phyloP scores from a whole-genome alignment of 2,888 invertebrate species.

The Drosophila aldrichi region DNA sequence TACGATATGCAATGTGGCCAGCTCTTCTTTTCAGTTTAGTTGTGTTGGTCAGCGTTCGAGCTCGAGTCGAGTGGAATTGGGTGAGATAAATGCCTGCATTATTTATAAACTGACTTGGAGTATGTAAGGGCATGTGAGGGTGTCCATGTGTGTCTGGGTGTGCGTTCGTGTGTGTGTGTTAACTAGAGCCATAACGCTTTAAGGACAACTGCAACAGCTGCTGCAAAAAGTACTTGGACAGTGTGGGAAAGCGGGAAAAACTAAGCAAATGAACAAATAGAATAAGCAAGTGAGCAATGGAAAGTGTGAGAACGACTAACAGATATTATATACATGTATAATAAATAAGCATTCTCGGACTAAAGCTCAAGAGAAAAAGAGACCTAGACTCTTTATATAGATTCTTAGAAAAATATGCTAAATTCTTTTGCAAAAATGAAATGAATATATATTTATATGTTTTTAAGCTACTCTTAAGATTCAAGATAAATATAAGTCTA shows the following conservation, averaged over 20 bases:
- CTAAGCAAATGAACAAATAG: slow-evolving; percentile 39
- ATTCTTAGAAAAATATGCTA: too few relatives aligned
- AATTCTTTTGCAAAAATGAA: too few relatives aligned
- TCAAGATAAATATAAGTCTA: too few relatives aligned
- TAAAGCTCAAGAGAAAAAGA: background rate
- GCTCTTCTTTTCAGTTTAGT: background rate
- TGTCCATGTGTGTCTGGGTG: slow-evolving; percentile 3
- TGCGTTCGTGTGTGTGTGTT: slow-evolving; percentile 25
- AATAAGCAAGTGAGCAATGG: slow-evolving; percentile 22
- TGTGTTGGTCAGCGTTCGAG: slow-evolving; percentile 34
- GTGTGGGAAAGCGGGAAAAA: slow-evolving; percentile 8
- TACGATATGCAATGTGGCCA: background rate
- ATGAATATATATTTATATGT: too few relatives aligned
- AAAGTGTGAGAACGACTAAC: background rate
- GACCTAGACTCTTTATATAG: too few relatives aligned
- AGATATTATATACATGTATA: slow-evolving; percentile 6
- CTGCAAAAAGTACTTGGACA: slow-evolving; percentile 24
- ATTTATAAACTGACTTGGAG: slow-evolving; percentile 57
- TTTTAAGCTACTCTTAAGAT: too few relatives aligned
- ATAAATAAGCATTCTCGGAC: background rate
- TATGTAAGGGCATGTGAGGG: slow-evolving; percentile 2
- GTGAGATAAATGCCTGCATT: slow-evolving; percentile 52
- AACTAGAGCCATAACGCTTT: slow-evolving; percentile 50
- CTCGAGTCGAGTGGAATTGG: slow-evolving; percentile 19
- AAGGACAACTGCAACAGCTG: slow-evolving; percentile 47